These are phyloP conservation scores for Psix sp. DNA, from an alignment of 1,140 invertebrate genomes.

Conservation along the genomic window DNA sequence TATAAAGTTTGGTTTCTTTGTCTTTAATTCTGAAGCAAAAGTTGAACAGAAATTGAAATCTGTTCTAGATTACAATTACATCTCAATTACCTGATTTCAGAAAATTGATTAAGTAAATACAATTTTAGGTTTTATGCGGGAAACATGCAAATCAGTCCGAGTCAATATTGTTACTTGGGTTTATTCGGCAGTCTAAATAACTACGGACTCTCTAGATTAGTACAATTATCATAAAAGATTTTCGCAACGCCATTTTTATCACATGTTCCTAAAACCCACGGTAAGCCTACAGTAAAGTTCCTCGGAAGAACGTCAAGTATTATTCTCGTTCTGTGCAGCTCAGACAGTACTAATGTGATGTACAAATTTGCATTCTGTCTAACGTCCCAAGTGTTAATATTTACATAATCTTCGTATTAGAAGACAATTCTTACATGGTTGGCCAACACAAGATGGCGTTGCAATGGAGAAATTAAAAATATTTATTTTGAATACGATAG, in stretches of 20 bases:
- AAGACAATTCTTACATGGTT: constrained; percentile 45
- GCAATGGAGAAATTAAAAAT: constrained; percentile 20
- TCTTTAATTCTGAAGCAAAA: too few species aligned
- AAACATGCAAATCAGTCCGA: constrained; percentile 4
- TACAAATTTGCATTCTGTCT: constrained; percentile 56
- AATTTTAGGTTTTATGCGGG: too few species aligned
- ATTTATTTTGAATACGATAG: constrained; percentile 13
- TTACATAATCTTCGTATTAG: constrained; percentile 53
- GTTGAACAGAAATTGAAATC: too few species aligned
- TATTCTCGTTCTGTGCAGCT: constrained; percentile 38
- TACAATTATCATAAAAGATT: constrained; percentile 25
- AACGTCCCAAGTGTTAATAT: constrained; percentile 52
- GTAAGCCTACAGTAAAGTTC: constrained; percentile 39
- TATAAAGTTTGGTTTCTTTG: too few species aligned
- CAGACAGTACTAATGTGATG: constrained; percentile 55
- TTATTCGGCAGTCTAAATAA: constrained; percentile 1
- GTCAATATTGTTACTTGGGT: neutral
- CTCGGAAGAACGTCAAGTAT: constrained; percentile 40
- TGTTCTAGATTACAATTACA: too few species aligned
- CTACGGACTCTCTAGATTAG: constrained; percentile 26
- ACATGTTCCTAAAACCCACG: constrained; percentile 45
- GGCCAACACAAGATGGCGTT: constrained; percentile 38
- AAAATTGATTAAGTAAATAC: too few species aligned
- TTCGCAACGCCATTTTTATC: constrained; percentile 28
- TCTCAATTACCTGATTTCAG: too few species aligned